Evolutionary conservation across 1,140 invertebrate genomes (phyloP).

Genomic region (Rhagoletis zephyria): DNA sequence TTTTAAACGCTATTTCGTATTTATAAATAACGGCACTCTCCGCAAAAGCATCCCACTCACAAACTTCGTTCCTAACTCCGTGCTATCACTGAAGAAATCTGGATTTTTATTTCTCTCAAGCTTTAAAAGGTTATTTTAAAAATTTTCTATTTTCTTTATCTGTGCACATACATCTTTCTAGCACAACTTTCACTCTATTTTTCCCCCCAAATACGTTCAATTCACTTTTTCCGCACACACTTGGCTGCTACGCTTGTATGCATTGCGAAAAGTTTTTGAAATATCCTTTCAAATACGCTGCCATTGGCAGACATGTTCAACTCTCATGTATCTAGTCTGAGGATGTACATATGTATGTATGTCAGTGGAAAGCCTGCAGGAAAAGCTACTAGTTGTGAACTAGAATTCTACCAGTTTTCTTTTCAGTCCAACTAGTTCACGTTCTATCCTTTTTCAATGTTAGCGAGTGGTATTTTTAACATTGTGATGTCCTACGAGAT

Average conservation of each 20-base stretch:
- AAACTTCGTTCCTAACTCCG: background rate
- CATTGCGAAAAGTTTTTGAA: conserved; percentile 15
- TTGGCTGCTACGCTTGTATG: background rate
- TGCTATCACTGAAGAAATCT: background rate
- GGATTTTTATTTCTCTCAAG: background rate
- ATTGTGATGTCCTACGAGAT: too few species aligned
- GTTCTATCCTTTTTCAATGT: too few species aligned
- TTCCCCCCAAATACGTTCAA: background rate
- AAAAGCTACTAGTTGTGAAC: too few species aligned
- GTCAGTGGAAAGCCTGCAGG: too few species aligned
- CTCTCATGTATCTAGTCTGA: background rate
- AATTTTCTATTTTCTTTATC: background rate
- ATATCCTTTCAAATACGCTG: conserved; percentile 36
- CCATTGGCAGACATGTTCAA: conserved; percentile 8
- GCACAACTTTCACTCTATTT: conserved; percentile 4
- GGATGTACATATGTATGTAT: background rate
- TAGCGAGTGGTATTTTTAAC: too few species aligned
- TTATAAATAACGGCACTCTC: too few species aligned
- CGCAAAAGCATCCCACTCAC: too few species aligned
- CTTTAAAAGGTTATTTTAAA: background rate
- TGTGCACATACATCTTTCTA: background rate
- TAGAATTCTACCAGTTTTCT: too few species aligned
- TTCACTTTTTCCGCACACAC: background rate
- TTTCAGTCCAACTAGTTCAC: too few species aligned
- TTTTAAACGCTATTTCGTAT: too few species aligned